Evolutionary conservation across 2,113 vertebrate species (phyloP), one percentile per base, ranked within the genome.

Genomic region (Psilopsiagon aymara): DNA sequence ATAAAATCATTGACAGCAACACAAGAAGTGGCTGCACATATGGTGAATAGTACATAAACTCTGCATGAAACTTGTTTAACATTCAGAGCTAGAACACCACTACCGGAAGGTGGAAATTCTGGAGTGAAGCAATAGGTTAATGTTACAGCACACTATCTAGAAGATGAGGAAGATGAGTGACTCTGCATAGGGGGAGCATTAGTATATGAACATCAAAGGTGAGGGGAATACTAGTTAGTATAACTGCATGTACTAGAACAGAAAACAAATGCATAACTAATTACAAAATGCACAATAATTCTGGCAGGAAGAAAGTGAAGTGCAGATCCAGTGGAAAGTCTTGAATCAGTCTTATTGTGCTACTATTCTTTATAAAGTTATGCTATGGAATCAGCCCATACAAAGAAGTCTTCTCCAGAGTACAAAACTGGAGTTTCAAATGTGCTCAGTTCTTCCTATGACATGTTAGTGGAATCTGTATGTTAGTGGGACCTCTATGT

Each of bases 1-100:
- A 86, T 94, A 88, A 95, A 96, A 70, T n/a, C 79, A 95, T 88
- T 95, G 84, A 96, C 85, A 95, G 73, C 41, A 91, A 90, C 28
- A 81, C 10, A 91, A 86, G 80, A 90, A 92, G 88, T 73, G 64
- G 82, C 31, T 88, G 94, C 77, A 91, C 95, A 93, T 91, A 96
- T n/a, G 88, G 81, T 64, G 88, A 95, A 78, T 60, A 92, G 93
- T 64, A 95, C 88, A 78, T 75, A 94, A 94, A 86, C 64, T 60
- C 81, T 57, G 55, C 43, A 76, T 11, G 8, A n/a, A 89, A 79
- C 49, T 84, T 68, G 76, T 86, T 94, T 86, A 94, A 94, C 86
- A 96, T 91, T 90, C 90, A 82, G 80, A 94, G 44, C 28, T 71
- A 92, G 39, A 94, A 78, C 23, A 63, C 25, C 82, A 37, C 28